These are phyloP conservation scores for roundworm (Caenorhabditis elegans) DNA, from an alignment of 1,140 invertebrate genomes.

Conservation along the genomic window WBcel235 BX284605.5:10222501-10223000, in stretches of 20 bases:
- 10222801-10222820: background rate
- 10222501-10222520: background rate
- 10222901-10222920: no score
- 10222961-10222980: no score
- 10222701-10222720: background rate
- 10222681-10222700: background rate
- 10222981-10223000: no score
- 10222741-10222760: background rate
- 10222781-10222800: background rate
- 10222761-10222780: background rate
- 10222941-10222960: no score
- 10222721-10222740: background rate
- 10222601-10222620: background rate
- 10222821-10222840: background rate
- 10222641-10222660: background rate
- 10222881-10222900: background rate
- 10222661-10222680: background rate
- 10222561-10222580: background rate
- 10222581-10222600: background rate
- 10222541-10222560: background rate
- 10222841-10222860: background rate
- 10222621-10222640: background rate
- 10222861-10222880: background rate
- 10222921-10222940: no score
- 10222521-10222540: background rate